These are phyloP conservation scores for Phoenicopterus ruber DNA, from an alignment of 2,113 vertebrate genomes.

Conservation along the genomic window DNA sequence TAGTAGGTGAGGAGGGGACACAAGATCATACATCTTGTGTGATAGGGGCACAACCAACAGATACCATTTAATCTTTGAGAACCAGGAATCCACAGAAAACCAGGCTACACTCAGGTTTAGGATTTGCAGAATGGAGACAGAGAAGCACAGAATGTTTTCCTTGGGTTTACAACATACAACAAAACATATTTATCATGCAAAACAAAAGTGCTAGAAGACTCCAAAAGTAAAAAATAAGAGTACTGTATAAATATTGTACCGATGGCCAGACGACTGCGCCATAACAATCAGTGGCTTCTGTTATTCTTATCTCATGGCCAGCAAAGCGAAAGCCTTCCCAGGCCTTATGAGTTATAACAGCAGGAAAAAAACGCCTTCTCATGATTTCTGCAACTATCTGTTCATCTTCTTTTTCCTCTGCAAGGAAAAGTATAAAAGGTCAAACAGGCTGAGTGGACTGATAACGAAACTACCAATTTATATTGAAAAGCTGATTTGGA, in stretches of 20 bases:
- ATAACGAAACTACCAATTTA: not conserved
- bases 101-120: not conserved
- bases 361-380: constrained; percentile 80
- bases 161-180: not conserved
- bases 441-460: not conserved
- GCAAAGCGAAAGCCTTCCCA: constrained; percentile 91
- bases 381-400: constrained; percentile 81
- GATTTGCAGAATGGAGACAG: not conserved
- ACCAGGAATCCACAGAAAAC: not conserved
- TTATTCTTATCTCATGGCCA: constrained; percentile 86
- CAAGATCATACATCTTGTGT: not conserved
- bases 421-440: not conserved
- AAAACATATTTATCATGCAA: not conserved
- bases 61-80: not conserved
- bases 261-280: constrained; percentile 96
- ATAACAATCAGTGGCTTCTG: constrained; percentile 85
- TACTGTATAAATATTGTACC: constrained; percentile 64
- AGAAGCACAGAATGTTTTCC: not conserved
- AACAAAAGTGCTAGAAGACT: not conserved
- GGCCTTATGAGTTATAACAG: constrained; percentile 65
- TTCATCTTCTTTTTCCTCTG: constrained; percentile 61
- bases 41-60: not conserved
- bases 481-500: not conserved
- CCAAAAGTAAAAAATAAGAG: not conserved
- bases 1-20: not conserved